phyloP scores from a whole-genome alignment of 2,888 invertebrate species.

The Cantharis rustica region DNA sequence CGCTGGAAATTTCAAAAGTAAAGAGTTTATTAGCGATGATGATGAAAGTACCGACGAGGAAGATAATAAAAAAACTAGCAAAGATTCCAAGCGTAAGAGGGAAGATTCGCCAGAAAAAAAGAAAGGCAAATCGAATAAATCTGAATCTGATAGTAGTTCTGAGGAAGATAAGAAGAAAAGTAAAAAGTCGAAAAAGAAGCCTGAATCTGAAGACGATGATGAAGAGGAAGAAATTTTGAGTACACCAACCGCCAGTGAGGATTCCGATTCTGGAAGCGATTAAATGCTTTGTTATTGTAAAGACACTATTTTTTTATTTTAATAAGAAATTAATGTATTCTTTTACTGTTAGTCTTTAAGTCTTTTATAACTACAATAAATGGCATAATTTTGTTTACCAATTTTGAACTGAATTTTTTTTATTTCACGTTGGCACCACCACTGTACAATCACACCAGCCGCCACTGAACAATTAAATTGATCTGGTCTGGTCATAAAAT shows the following conservation, averaged over 20 bases:
- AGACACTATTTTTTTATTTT: not conserved
- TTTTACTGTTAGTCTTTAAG: not conserved
- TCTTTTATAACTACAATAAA: not conserved
- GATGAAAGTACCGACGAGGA: slow-evolving; percentile 66
- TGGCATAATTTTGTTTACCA: not conserved
- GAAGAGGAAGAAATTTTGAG: slow-evolving; percentile 48
- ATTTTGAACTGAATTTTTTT: not conserved
- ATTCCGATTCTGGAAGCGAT: slow-evolving; percentile 42
- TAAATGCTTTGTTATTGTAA: not conserved
- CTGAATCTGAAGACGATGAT: slow-evolving; percentile 27
- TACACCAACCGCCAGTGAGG: slow-evolving; percentile 55
- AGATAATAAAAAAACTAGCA: slow-evolving; percentile 45
- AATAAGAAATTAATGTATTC: not conserved
- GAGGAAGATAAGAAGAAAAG: slow-evolving; percentile 49
- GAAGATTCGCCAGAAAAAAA: slow-evolving; percentile 37
- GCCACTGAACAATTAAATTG: too few relatives aligned
- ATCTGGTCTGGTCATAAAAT: too few relatives aligned
- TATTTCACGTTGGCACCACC: too few relatives aligned
- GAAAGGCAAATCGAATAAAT: slow-evolving; percentile 31
- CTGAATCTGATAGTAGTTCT: slow-evolving; percentile 31
- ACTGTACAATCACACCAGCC: too few relatives aligned
- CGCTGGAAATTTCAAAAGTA: slow-evolving; percentile 78
- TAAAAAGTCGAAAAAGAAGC: slow-evolving; percentile 56
- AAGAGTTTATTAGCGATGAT: slow-evolving; percentile 83
- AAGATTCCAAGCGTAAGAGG: slow-evolving; percentile 37